Percentiles rank a stretch among this genome's conserved stretches.
Conservation (phyloP, 2,113 vertebrate species). For the Taurulus bubalis region DNA sequence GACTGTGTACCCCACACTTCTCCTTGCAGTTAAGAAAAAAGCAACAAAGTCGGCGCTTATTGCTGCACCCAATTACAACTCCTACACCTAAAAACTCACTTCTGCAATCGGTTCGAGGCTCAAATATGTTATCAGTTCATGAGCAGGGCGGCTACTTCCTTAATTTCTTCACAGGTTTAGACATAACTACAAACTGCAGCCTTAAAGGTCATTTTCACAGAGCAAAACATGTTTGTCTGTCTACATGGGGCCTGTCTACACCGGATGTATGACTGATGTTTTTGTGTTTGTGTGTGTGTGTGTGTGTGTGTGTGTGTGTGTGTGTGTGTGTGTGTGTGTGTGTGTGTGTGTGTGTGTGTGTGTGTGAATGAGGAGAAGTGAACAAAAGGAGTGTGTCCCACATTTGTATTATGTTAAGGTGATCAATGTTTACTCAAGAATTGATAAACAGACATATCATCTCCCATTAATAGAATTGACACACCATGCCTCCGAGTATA, state of each 20-base stretch:
- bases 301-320: background rate
- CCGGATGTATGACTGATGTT: slow-evolving; percentile 1
- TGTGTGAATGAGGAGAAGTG: slow-evolving; percentile 20
- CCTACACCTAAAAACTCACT: slow-evolving; percentile 38
- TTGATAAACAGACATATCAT: slow-evolving; percentile 50
- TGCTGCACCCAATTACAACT: slow-evolving; percentile 19
- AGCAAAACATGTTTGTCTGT: slow-evolving; percentile 11
- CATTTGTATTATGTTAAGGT: slow-evolving; percentile 36
- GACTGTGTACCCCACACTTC: background rate
- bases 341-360: slow-evolving; percentile 17
- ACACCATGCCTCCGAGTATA: slow-evolving; percentile 11
- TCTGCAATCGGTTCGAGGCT: slow-evolving; percentile 61
- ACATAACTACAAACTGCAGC: background rate
- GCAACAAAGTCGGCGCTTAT: background rate
- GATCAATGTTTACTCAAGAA: slow-evolving; percentile 58
- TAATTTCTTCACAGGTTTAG: slow-evolving; percentile 25
- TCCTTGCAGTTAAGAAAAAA: background rate
- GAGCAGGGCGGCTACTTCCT: slow-evolving; percentile 45
- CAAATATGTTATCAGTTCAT: slow-evolving; percentile 51
- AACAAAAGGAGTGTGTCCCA: slow-evolving; percentile 53
- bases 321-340: background rate
- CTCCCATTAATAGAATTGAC: slow-evolving; percentile 55
- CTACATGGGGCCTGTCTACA: slow-evolving; percentile 13
- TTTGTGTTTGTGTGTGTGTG: too few species aligned
- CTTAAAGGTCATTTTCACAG: background rate